Percentiles rank a stretch among this genome's conserved stretches.
These are phyloP conservation scores for Ianthella basta DNA, from an alignment of 37 sponge, comb jelly and placozoan genomes.

Conservation along the genomic window DNA sequence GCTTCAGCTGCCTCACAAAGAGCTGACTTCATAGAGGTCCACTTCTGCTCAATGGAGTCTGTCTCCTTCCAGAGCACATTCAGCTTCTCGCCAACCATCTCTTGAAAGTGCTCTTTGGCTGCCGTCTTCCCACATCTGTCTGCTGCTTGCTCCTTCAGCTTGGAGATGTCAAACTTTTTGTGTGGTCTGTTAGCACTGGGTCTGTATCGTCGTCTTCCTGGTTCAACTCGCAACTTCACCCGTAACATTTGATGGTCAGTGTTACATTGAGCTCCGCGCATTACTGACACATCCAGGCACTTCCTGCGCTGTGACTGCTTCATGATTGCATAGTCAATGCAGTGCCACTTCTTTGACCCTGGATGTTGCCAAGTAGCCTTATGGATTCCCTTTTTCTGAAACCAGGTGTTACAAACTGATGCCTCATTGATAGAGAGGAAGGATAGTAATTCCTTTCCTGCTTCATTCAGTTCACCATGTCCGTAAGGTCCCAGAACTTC, in stretches of 20 bases:
- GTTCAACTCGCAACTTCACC: background rate
- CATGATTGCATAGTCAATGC: conserved; percentile 50
- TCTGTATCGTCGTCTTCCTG: background rate
- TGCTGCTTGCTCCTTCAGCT: no score
- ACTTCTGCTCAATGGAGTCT: no score
- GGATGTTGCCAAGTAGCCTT: conserved; percentile 53
- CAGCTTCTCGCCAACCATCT: no score
- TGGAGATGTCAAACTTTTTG: no score
- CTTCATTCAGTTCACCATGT: conserved; percentile 28
- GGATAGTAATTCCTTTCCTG: conserved; percentile 39
- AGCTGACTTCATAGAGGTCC: no score
- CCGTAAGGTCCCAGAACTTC: conserved; percentile 38
- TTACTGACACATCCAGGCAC: conserved; percentile 42
- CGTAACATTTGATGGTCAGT: conserved; percentile 37
- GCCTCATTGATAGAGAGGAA: conserved; percentile 30
- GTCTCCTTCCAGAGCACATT: no score
- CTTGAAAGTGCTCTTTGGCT: no score
- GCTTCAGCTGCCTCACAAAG: no score
- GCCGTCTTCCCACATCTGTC: no score
- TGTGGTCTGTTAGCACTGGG: no score
- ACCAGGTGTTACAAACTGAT: conserved; percentile 43
- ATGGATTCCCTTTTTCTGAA: conserved; percentile 28
- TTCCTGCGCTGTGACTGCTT: conserved; percentile 15
- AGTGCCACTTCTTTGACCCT: conserved; percentile 35
- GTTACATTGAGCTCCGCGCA: conserved; percentile 35